Evolutionary conservation across 2,888 invertebrate genomes (phyloP).

Genomic region (Drosophila kanekoi): DNA sequence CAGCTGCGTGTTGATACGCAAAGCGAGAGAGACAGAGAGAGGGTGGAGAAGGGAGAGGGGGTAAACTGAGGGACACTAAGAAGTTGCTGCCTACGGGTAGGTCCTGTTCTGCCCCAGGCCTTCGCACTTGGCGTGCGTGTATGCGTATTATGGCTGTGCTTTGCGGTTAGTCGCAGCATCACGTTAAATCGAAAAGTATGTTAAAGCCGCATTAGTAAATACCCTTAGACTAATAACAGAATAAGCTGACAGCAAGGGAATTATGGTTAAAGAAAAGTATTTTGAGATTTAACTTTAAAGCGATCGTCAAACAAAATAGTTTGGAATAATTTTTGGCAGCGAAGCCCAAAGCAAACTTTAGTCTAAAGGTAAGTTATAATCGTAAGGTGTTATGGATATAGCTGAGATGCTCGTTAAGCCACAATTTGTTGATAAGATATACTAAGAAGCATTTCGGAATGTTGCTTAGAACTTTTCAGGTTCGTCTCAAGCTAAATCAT

Average conservation of each 20-base stretch:
- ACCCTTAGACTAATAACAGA: conserved; percentile 40
- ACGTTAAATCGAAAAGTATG: conserved; percentile 25
- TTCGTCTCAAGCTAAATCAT: background rate
- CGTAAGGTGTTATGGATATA: no score
- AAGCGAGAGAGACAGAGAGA: conserved; percentile 22
- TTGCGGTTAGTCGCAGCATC: conserved; percentile 62
- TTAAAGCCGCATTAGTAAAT: conserved; percentile 49
- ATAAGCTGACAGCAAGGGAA: conserved; percentile 21
- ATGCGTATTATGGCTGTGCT: conserved; percentile 74
- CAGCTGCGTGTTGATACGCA: conserved; percentile 82
- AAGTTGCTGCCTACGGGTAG: conserved; percentile 43
- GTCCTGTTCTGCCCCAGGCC: conserved; percentile 44
- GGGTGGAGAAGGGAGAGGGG: conserved; percentile 16
- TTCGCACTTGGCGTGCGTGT: conserved; percentile 22
- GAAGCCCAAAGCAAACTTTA: background rate
- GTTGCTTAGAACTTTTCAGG: background rate
- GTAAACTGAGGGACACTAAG: conserved; percentile 8
- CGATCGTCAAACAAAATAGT: background rate
- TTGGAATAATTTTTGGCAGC: background rate
- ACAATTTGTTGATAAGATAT: no score
- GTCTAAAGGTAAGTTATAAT: no score
- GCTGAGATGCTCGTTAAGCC: no score
- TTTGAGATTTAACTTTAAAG: background rate
- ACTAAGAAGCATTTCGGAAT: no score
- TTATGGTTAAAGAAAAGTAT: conserved; percentile 1